phyloP scores from a whole-genome alignment of 2,888 invertebrate species.

The Morinoia aosen region DNA sequence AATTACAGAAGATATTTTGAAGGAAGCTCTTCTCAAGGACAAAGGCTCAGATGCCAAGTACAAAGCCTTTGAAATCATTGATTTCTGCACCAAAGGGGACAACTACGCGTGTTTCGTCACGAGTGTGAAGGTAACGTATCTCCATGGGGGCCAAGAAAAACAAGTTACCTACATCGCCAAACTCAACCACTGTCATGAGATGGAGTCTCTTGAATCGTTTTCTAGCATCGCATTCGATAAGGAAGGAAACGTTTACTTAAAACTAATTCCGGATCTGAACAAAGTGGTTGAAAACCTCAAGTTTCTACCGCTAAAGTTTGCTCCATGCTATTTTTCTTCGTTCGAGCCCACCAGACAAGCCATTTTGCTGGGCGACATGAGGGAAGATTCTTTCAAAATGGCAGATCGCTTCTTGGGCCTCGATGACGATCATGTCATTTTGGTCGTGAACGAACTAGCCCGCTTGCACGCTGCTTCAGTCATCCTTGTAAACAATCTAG shows the following conservation, averaged over 20 bases:
- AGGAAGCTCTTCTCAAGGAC: constrained; percentile 54
- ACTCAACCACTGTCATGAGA: constrained; percentile 40
- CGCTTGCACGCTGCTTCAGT: constrained; percentile 59
- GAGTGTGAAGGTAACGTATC: constrained; percentile 57
- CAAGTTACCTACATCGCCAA: constrained; percentile 57
- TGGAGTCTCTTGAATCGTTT: not conserved
- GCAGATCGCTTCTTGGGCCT: constrained; percentile 58
- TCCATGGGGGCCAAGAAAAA: not conserved
- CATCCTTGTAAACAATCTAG: not conserved
- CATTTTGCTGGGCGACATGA: constrained; percentile 55
- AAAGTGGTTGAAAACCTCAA: constrained; percentile 28
- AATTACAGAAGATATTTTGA: constrained; percentile 55
- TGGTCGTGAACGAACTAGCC: constrained; percentile 61
- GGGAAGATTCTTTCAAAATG: constrained; percentile 60
- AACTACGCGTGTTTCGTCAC: constrained; percentile 59
- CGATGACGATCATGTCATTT: constrained; percentile 57
- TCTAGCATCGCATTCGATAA: constrained; percentile 38
- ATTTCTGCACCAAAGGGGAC: constrained; percentile 62
- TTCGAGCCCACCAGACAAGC: constrained; percentile 24
- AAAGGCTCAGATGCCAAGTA: constrained; percentile 56
- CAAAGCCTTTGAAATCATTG: constrained; percentile 34
- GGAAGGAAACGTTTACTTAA: constrained; percentile 54
- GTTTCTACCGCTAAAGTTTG: constrained; percentile 39
- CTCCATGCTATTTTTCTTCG: not conserved
- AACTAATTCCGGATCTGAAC: constrained; percentile 56